phyloP scores from a whole-genome alignment of 2,113 vertebrate genomes.

The Pseudorectes ferrugineus region DNA sequence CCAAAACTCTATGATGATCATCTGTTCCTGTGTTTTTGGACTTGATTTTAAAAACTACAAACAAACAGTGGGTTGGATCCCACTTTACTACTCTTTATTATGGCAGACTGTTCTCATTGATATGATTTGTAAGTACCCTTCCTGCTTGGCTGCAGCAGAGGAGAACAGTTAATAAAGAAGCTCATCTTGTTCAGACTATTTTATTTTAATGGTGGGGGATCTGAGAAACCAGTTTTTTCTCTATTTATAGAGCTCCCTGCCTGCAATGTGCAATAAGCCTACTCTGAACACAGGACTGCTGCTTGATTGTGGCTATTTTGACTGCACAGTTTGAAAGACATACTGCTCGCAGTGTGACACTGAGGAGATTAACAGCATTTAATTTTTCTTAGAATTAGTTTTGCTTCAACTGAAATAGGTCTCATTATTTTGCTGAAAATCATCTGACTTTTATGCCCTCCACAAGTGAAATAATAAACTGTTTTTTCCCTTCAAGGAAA shows the following conservation, averaged over 20 bases:
- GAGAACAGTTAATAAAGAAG: background rate
- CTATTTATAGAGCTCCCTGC: background rate
- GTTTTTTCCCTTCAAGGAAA: background rate
- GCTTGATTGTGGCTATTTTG: background rate
- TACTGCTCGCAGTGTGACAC: background rate
- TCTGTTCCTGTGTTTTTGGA: background rate
- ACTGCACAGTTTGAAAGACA: background rate
- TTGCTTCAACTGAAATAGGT: conserved; percentile 11
- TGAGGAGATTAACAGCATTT: conserved; percentile 19
- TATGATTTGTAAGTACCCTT: background rate
- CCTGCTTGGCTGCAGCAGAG: background rate
- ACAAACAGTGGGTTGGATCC: background rate
- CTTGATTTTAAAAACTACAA: background rate
- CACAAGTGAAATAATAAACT: background rate
- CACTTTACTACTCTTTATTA: background rate
- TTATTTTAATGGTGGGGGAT: background rate
- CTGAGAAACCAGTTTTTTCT: background rate
- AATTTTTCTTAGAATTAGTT: conserved; percentile 25
- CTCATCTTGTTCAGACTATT: background rate
- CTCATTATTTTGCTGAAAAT: conserved; percentile 12
- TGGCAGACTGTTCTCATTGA: background rate
- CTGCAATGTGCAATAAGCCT: background rate
- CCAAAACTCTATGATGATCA: background rate
- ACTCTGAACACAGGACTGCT: background rate
- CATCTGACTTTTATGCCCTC: background rate